These are phyloP conservation scores for Archilochus colubris DNA, from an alignment of 2,113 vertebrate genomes.

Conservation along the genomic window DNA sequence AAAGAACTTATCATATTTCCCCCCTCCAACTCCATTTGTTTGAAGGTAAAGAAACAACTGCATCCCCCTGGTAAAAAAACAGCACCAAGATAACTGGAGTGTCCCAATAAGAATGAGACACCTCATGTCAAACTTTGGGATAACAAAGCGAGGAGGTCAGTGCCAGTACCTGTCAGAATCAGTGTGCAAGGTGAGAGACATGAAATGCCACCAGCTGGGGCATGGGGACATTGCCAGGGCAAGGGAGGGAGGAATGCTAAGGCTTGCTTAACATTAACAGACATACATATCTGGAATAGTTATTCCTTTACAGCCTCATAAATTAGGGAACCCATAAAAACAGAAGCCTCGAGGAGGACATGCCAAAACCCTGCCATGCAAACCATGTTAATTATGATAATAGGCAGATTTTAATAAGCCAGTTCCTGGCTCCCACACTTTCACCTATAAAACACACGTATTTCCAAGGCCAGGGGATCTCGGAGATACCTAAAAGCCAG, in stretches of 20 bases:
- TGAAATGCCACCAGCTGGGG: background rate
- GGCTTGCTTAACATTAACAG: background rate
- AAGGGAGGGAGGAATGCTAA: background rate
- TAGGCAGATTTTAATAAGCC: slow-evolving; percentile 17
- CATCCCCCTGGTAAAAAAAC: background rate
- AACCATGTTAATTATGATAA: slow-evolving; percentile 15
- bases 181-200: background rate
- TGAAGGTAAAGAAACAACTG: background rate
- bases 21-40: background rate
- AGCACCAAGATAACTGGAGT: background rate
- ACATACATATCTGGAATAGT: background rate
- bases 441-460: background rate
- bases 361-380: slow-evolving; percentile 13
- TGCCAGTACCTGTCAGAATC: background rate
- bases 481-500: background rate
- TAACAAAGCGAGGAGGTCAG: background rate
- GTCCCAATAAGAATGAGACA: background rate
- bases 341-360: background rate
- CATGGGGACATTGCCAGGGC: background rate
- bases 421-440: background rate
- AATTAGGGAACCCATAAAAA: slow-evolving; percentile 19
- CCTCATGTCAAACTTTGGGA: background rate
- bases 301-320: slow-evolving; percentile 44
- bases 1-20: background rate
- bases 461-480: background rate